Evolutionary conservation across 2,797 vertebrate species (phyloP).

Genomic region (Bucorvus abyssinicus): DNA sequence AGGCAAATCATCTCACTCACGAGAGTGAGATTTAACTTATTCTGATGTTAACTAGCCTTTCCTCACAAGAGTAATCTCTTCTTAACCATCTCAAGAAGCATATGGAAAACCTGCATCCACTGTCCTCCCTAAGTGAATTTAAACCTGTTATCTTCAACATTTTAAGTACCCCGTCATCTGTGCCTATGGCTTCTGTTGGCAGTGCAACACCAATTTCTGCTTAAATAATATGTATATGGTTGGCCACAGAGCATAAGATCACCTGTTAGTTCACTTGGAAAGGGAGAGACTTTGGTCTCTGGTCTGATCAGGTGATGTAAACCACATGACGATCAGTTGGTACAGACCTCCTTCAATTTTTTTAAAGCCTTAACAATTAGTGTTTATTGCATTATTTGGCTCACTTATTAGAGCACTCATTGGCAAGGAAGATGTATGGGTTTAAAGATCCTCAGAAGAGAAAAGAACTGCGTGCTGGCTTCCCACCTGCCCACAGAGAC

Average conservation of each 20-base stretch:
- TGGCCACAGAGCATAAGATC: neutral
- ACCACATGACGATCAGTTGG: neutral
- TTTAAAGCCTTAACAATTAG: neutral
- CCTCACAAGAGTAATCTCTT: neutral
- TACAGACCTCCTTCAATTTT: neutral
- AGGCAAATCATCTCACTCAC: neutral
- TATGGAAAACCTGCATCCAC: neutral
- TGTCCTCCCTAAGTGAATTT: neutral
- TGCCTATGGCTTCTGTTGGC: neutral
- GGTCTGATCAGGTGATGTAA: neutral
- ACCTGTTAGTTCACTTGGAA: neutral
- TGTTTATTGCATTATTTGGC: neutral
- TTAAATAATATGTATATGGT: neutral
- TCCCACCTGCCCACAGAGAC: rapidly evolving
- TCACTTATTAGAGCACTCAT: neutral
- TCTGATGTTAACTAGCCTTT: neutral
- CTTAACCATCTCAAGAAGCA: neutral
- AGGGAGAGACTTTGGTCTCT: neutral
- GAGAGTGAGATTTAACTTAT: neutral
- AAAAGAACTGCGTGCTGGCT: neutral
- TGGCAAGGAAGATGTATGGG: neutral
- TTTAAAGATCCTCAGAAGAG: neutral
- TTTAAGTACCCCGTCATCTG: neutral
- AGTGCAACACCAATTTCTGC: neutral
- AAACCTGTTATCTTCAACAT: neutral